Evolutionary conservation across 2,888 invertebrate species (phyloP).

Genomic region (Patella pellucida): DNA sequence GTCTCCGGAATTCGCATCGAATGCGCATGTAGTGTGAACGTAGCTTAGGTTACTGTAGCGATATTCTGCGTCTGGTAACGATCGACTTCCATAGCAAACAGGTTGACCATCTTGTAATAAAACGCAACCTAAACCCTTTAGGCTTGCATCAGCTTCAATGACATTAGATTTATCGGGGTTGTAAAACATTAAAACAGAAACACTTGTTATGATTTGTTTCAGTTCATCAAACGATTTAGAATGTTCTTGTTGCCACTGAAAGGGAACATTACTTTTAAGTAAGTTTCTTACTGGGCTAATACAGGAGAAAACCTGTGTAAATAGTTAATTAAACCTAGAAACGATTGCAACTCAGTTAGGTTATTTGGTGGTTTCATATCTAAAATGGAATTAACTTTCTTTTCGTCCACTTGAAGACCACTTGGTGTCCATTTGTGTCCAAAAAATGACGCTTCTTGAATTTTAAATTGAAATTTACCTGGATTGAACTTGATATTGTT

Average conservation of each 20-base stretch:
- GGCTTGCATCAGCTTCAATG: too few species aligned
- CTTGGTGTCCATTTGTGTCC: constrained; percentile 18
- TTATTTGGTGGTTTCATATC: constrained; percentile 26
- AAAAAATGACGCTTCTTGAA: constrained; percentile 16
- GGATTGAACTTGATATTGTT: constrained; percentile 13
- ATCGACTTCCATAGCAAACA: too few species aligned
- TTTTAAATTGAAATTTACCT: constrained; percentile 26
- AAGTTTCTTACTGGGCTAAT: not conserved
- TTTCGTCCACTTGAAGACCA: constrained; percentile 21
- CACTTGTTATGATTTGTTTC: not conserved
- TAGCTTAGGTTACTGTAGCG: constrained; percentile 36
- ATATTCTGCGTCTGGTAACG: too few species aligned
- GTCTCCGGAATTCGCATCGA: too few species aligned
- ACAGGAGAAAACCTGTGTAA: constrained; percentile 20
- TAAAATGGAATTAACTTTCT: constrained; percentile 27
- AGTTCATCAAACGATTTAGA: not conserved
- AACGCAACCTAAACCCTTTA: too few species aligned
- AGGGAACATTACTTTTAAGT: not conserved
- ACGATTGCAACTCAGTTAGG: constrained; percentile 15
- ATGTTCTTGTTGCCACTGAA: not conserved
- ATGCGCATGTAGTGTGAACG: too few species aligned
- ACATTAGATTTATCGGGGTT: too few species aligned
- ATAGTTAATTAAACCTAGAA: constrained; percentile 19
- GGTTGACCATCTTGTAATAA: too few species aligned
- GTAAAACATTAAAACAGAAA: too few species aligned